Evolutionary conservation across 2,797 vertebrate species (phyloP), one percentile per base, ranked within the genome.

Genomic region (Gymnothorax reevesii): DNA sequence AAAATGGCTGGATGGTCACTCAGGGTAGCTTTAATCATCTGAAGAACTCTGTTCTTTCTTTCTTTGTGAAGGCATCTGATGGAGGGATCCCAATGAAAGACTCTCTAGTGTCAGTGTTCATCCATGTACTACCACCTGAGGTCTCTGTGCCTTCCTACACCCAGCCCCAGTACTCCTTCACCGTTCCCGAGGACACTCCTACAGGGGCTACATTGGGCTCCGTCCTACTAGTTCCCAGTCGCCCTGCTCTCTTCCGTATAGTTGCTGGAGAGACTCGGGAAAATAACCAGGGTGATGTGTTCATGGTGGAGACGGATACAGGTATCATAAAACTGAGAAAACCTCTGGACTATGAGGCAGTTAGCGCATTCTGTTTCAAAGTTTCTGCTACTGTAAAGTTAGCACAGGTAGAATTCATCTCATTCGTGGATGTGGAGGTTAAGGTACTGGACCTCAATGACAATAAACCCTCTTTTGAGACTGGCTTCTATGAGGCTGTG

Each of bases 91-190:
- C 97, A 3, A 94, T 97, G 66, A 98, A 98, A 94, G 97, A 97
- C 91, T 98, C 98, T 3, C 90, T 97, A 87, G 97, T 99, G 87
- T 98, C 97, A 0, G 97, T 98, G 59, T 97, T 97, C 89, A 97
- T 99, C 88, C 97, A 99, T 82, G 97, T 99, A 5, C 97, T 99
- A 84, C 97, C 97, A 42, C 95, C 96, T 2, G 97, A 98, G 71
- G 96, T 97, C 0, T 94, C 95, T 4, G 94, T 99, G 57, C 98
- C 98, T 0, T 97, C 97, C 62, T 99, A 99, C 95, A 98, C 97
- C 90, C 98, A 99, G 90, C 98, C 98, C 22, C 96, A 99, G 87
- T 99, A 99, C 90, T 98, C 97, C 0, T 99, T 98, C 92, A 98
- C 98, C 71, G 95, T 98, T 83, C 95, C 97, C 0, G 98, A 99